Evolutionary conservation across 2,113 vertebrate genomes (phyloP).

Genomic region (Varanus salvator): DNA sequence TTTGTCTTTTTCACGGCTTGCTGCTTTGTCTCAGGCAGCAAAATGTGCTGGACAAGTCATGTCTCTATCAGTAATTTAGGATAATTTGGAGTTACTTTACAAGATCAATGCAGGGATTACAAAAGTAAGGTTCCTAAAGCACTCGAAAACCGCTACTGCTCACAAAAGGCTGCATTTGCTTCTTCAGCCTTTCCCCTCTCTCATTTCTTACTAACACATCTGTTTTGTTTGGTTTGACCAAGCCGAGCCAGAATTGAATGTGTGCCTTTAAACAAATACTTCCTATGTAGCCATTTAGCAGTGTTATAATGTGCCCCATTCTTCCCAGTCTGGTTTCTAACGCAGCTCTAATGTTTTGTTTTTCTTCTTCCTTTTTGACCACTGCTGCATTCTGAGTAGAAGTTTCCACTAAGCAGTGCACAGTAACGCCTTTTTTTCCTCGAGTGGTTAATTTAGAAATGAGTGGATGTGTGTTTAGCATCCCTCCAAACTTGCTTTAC

Average conservation of each 20-base stretch:
- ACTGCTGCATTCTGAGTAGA: constrained; percentile 57
- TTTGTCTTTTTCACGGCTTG: too few relatives aligned
- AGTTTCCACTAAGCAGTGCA: constrained; percentile 67
- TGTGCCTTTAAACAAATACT: constrained; percentile 21
- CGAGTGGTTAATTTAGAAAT: constrained; percentile 62
- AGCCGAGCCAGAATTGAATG: background rate
- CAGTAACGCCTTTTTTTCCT: constrained; percentile 49
- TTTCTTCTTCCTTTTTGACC: constrained; percentile 62
- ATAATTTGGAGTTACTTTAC: too few relatives aligned
- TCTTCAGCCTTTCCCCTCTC: background rate
- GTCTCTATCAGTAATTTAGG: too few relatives aligned
- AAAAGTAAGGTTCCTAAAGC: too few relatives aligned
- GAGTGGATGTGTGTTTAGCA: constrained; percentile 27
- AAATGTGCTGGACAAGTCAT: too few relatives aligned
- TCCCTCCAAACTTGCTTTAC: constrained; percentile 45
- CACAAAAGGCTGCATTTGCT: too few relatives aligned
- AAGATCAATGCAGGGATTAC: too few relatives aligned
- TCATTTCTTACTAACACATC: background rate
- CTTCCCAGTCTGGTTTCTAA: constrained; percentile 48
- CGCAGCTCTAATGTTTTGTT: constrained; percentile 57
- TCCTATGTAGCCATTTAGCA: constrained; percentile 23
- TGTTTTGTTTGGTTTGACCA: background rate
- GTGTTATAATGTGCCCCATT: constrained; percentile 44
- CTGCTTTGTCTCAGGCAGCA: too few relatives aligned
- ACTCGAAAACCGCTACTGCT: background rate